Conservation (phyloP, 2,888 invertebrate species). For the Leptopterna dolabrata region DNA sequence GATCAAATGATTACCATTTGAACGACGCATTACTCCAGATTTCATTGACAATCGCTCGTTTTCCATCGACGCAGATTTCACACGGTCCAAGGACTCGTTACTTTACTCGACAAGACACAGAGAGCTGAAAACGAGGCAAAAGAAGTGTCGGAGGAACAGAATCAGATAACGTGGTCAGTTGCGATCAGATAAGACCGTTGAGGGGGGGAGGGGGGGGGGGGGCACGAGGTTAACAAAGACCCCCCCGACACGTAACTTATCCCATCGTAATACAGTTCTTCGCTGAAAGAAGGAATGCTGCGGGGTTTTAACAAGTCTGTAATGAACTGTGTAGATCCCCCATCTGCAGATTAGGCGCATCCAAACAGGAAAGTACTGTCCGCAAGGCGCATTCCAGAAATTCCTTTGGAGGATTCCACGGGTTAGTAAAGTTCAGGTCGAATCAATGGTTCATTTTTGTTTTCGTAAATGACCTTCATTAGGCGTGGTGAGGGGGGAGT, state of each 20-base stretch:
- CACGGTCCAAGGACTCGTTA: background rate
- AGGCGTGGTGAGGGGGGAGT: background rate
- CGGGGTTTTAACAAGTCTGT: background rate
- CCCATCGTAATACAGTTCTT: background rate
- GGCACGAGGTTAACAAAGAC: background rate
- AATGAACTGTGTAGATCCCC: background rate
- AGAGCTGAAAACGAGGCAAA: background rate
- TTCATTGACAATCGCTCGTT: background rate
- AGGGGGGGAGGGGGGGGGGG: background rate
- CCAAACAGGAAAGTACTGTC: background rate
- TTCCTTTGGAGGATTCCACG: background rate
- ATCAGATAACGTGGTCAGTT: background rate
- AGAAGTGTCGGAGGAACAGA: background rate
- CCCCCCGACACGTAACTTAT: no score
- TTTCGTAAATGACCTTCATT: background rate
- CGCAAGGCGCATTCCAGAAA: background rate
- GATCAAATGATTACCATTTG: background rate
- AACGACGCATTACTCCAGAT: background rate
- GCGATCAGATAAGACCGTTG: background rate
- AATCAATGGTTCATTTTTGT: background rate
- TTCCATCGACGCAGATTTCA: background rate
- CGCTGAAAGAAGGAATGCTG: background rate
- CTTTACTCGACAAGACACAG: background rate
- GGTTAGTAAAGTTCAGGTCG: background rate
- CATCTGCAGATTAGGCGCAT: background rate